phyloP scores from a whole-genome alignment of 2,797 vertebrate species.

The Sebastes trivittatus region DNA sequence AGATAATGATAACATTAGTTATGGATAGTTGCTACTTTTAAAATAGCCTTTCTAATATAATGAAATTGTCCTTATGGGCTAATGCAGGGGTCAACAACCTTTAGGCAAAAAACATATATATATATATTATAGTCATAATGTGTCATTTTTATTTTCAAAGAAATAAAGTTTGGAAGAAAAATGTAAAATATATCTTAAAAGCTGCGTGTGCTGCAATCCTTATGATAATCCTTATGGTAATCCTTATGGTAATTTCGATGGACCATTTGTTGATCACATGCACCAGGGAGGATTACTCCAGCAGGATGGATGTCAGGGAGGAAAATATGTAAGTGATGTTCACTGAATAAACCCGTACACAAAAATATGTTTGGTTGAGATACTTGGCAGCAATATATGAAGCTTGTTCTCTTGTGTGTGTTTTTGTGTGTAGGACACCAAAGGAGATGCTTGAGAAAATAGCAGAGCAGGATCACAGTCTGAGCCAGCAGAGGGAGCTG shows the following conservation, averaged over 20 bases:
- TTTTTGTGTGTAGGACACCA: constrained; percentile 27
- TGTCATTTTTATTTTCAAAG: not conserved
- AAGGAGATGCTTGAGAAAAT: constrained; percentile 65
- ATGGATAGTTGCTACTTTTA: not conserved
- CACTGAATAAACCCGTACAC: not conserved
- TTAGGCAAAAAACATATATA: no score
- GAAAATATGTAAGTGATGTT: constrained; percentile 61
- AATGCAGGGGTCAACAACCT: no score
- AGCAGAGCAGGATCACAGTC: constrained; percentile 56
- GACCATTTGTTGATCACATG: not conserved
- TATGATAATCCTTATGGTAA: not conserved
- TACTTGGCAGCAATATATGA: not conserved
- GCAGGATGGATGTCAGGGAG: constrained; percentile 36
- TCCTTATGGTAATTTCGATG: not conserved
- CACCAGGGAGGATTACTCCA: not conserved
- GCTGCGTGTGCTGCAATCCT: not conserved
- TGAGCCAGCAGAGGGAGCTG: constrained; percentile 41
- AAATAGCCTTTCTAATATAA: not conserved
- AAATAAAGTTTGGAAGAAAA: not conserved
- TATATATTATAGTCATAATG: not conserved
- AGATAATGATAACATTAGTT: not conserved
- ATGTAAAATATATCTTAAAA: not conserved
- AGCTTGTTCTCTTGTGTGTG: not conserved
- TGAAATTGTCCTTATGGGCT: not conserved
- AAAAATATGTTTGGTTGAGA: not conserved